Evolutionary conservation across 2,888 invertebrate species (phyloP).

Genomic region (Marronus borbonicus): DNA sequence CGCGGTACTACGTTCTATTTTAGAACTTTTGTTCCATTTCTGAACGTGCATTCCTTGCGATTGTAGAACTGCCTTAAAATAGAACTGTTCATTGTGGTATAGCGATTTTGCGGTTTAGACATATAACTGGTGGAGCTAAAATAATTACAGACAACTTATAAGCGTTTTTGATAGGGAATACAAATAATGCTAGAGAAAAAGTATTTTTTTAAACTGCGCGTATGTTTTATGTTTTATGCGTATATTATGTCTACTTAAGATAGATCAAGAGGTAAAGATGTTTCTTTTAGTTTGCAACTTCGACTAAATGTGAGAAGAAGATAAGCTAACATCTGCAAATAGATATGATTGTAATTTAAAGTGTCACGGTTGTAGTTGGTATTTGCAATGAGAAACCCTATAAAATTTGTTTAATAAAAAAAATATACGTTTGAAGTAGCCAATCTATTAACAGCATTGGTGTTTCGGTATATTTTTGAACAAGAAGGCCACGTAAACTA

Average conservation of each 20-base stretch:
- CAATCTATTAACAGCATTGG: too few relatives aligned
- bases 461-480: too few relatives aligned
- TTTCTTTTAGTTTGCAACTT: too few relatives aligned
- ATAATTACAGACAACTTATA: constrained; percentile 4
- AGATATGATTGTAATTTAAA: too few relatives aligned
- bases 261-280: too few relatives aligned
- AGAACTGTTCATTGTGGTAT: constrained; percentile 34
- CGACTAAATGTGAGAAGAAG: too few relatives aligned
- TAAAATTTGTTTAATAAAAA: too few relatives aligned
- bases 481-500: too few relatives aligned
- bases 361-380: too few relatives aligned
- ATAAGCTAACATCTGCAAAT: too few relatives aligned
- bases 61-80: constrained; percentile 41
- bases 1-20: constrained; percentile 45
- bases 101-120: constrained; percentile 26
- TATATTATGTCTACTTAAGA: neutral
- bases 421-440: too few relatives aligned
- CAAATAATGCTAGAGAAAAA: neutral
- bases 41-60: constrained; percentile 46
- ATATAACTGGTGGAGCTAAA: neutral
- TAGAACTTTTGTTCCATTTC: constrained; percentile 47
- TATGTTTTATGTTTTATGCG: neutral
- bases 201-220: neutral
- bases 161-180: neutral
- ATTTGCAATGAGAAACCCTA: too few relatives aligned